These are phyloP conservation scores for Caenorhabditis macrosperma DNA, from an alignment of 2,888 invertebrate genomes.

Conservation along the genomic window DNA sequence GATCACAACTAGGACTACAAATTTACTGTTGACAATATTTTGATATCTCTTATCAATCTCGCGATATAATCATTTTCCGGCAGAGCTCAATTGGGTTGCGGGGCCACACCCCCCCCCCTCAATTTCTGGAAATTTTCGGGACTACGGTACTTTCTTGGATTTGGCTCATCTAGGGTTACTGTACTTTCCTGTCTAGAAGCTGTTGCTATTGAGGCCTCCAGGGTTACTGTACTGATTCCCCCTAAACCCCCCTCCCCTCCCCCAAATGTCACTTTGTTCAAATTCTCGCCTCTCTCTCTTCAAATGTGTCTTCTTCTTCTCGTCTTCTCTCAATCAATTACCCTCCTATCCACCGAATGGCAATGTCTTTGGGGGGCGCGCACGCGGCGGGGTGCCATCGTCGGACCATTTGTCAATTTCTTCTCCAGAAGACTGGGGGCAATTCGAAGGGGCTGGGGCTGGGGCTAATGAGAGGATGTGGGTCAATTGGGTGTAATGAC, in stretches of 20 bases:
- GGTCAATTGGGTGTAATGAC: slow-evolving; percentile 31
- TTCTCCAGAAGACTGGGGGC: slow-evolving; percentile 1
- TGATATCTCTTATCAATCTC: no score
- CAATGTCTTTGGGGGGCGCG: slow-evolving; percentile 5
- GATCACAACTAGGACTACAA: no score
- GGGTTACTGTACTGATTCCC: slow-evolving; percentile 19
- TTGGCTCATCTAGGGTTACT: no score
- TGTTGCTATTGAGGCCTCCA: no score
- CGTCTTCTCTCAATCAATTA: neutral
- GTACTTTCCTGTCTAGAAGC: no score
- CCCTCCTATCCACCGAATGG: slow-evolving; percentile 37
- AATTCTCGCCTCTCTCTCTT: slow-evolving; percentile 31
- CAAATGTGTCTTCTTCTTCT: neutral
- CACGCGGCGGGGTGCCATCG: slow-evolving; percentile 21
- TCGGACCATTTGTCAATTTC: neutral
- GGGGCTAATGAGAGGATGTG: neutral
- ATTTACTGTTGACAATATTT: no score
- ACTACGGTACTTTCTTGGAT: no score
- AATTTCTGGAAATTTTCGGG: neutral
- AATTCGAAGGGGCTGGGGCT: slow-evolving; percentile 23
- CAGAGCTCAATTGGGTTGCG: no score
- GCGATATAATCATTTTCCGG: no score
- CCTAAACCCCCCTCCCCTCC: slow-evolving; percentile 15
- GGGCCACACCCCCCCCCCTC: no score
- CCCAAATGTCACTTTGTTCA: slow-evolving; percentile 36